Conservation (phyloP, 2,797 vertebrate species). For the Pipistrellus kuhlii region DNA sequence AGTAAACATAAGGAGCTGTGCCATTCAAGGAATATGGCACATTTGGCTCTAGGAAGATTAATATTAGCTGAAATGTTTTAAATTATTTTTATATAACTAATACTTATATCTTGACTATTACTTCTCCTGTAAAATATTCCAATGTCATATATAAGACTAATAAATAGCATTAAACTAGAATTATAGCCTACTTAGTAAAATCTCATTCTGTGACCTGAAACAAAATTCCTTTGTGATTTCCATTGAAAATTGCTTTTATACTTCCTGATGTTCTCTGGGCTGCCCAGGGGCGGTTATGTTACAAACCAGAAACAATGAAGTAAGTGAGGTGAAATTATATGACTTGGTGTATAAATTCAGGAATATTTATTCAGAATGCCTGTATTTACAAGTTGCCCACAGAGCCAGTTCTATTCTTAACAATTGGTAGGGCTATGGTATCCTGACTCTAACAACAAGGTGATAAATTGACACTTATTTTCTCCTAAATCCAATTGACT, state of each 20-base stretch:
- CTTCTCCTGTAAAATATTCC: slow-evolving; percentile 41
- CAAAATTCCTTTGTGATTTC: slow-evolving; percentile 65
- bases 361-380: neutral
- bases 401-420: neutral
- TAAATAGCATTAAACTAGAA: slow-evolving; percentile 35
- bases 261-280: slow-evolving; percentile 33
- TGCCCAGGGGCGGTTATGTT: slow-evolving; percentile 3
- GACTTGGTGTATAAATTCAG: neutral
- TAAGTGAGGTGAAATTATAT: slow-evolving; percentile 40
- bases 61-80: slow-evolving; percentile 55
- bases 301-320: neutral
- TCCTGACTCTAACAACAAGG: neutral
- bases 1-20: neutral
- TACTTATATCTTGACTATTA: slow-evolving; percentile 29
- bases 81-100: slow-evolving; percentile 59
- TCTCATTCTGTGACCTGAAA: slow-evolving; percentile 30
- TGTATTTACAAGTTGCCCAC: neutral
- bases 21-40: neutral
- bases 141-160: slow-evolving; percentile 37
- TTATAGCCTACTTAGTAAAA: slow-evolving; percentile 18
- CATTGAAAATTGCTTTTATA: slow-evolving; percentile 55
- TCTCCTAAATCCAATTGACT: neutral
- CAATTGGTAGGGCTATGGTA: neutral
- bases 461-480: neutral
- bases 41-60: neutral